Percentiles rank a stretch among this genome's conserved stretches.
These are phyloP conservation scores for Cosmorhoe ocellata DNA, from an alignment of 2,888 invertebrate species.

Conservation along the genomic window DNA sequence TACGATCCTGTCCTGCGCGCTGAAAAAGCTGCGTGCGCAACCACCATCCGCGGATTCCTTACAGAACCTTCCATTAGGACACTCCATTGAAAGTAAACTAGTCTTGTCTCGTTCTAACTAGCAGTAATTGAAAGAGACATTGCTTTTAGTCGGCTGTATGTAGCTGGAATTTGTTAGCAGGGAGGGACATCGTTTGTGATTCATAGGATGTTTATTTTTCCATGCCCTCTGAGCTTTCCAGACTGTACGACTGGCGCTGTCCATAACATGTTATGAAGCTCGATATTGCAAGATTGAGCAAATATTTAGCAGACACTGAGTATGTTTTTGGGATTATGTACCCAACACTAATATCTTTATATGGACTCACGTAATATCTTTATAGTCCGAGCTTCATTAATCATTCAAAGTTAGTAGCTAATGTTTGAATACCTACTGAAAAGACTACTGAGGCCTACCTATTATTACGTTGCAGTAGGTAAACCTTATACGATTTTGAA, in stretches of 20 bases:
- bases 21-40: slow-evolving; percentile 76
- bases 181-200: slow-evolving; percentile 25
- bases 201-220: slow-evolving; percentile 30
- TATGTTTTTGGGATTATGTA: neutral
- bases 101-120: slow-evolving; percentile 38
- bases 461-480: too few species aligned
- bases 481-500: too few species aligned
- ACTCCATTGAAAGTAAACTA: slow-evolving; percentile 44
- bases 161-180: slow-evolving; percentile 20
- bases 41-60: slow-evolving; percentile 52
- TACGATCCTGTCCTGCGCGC: slow-evolving; percentile 73
- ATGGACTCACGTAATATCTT: too few species aligned
- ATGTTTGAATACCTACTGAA: too few species aligned
- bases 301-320: neutral
- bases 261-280: slow-evolving; percentile 10
- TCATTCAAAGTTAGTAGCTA: too few species aligned
- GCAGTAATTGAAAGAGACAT: slow-evolving; percentile 29
- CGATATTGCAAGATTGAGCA: slow-evolving; percentile 10
- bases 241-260: slow-evolving; percentile 21
- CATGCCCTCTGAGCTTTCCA: slow-evolving; percentile 22
- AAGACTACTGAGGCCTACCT: too few species aligned
- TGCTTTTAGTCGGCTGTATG: slow-evolving; percentile 8
- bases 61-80: slow-evolving; percentile 43
- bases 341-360: too few species aligned
- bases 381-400: too few species aligned